These are phyloP conservation scores for Turdus rufiventris DNA, from an alignment of 2,113 vertebrate species.

Conservation along the genomic window DNA sequence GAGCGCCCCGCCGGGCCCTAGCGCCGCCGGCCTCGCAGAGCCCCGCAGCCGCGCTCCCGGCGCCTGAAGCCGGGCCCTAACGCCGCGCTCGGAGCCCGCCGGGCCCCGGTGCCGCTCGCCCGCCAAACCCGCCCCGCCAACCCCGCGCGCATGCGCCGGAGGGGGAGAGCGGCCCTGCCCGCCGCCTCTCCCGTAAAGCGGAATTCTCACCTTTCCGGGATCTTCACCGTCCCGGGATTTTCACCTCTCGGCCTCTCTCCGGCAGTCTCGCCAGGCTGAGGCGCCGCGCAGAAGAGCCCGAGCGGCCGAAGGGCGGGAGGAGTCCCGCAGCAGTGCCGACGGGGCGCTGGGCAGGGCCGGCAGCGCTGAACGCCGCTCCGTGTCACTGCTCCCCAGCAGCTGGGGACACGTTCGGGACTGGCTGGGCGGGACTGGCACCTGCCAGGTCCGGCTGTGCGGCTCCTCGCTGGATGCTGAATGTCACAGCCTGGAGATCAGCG, in stretches of 20 bases:
- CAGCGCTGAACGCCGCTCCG: accelerated
- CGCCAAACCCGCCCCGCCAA: not conserved
- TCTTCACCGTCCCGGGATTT: too few species aligned
- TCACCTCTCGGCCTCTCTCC: too few species aligned
- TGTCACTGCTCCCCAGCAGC: accelerated
- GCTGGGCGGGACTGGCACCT: accelerated
- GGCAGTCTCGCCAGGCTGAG: too few species aligned
- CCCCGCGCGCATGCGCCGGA: not conserved
- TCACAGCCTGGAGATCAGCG: not conserved
- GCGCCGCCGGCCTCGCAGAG: too few species aligned
- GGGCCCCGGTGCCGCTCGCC: not conserved
- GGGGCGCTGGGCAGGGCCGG: accelerated
- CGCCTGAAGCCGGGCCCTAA: not conserved
- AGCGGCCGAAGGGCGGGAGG: not conserved
- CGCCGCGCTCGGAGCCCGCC: not conserved
- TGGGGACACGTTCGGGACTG: not conserved
- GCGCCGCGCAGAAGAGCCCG: not conserved
- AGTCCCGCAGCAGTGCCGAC: not conserved
- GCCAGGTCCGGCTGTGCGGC: not conserved
- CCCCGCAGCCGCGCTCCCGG: too few species aligned
- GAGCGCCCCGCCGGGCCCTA: not conserved
- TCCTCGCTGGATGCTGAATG: accelerated
- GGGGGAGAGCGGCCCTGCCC: not conserved
- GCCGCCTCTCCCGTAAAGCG: not conserved
- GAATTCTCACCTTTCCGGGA: accelerated